Conservation (phyloP, 1,140 invertebrate genomes). For the Eufriesea mexicana region DNA sequence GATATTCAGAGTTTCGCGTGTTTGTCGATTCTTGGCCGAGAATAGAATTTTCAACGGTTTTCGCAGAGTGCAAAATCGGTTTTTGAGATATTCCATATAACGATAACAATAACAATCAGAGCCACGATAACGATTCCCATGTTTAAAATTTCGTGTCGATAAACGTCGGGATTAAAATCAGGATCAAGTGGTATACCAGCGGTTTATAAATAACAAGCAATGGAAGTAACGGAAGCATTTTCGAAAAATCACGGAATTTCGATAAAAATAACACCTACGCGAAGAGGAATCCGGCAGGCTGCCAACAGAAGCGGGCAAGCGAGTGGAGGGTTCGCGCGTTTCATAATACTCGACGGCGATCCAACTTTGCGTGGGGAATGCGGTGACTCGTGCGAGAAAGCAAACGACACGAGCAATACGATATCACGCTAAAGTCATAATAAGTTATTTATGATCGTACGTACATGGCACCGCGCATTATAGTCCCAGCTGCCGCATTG, state of each 20-base stretch:
- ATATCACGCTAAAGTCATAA: slow-evolving; percentile 16
- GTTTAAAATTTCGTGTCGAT: too few species aligned
- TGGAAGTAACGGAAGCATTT: not conserved
- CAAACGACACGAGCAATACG: slow-evolving; percentile 44
- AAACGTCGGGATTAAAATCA: too few species aligned
- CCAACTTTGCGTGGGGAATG: slow-evolving; percentile 32
- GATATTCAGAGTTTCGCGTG: too few species aligned
- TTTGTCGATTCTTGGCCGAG: too few species aligned
- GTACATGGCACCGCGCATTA: not conserved
- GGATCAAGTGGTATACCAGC: too few species aligned
- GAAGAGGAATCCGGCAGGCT: slow-evolving; percentile 31
- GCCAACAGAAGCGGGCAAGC: slow-evolving; percentile 38
- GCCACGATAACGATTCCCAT: too few species aligned
- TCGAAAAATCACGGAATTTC: not conserved
- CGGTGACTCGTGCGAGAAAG: not conserved
- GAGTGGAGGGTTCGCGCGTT: slow-evolving; percentile 19
- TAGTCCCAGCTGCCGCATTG: not conserved
- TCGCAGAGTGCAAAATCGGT: too few species aligned
- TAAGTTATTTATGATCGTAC: slow-evolving; percentile 48
- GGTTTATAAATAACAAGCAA: too few species aligned
- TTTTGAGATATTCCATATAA: too few species aligned
- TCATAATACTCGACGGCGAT: slow-evolving; percentile 35
- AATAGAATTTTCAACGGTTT: too few species aligned
- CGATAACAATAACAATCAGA: too few species aligned
- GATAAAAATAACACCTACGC: slow-evolving; percentile 45